Evolutionary conservation across 2,113 vertebrate species (phyloP), one percentile per base, ranked within the genome.

Genomic region (Bufo bufo): DNA sequence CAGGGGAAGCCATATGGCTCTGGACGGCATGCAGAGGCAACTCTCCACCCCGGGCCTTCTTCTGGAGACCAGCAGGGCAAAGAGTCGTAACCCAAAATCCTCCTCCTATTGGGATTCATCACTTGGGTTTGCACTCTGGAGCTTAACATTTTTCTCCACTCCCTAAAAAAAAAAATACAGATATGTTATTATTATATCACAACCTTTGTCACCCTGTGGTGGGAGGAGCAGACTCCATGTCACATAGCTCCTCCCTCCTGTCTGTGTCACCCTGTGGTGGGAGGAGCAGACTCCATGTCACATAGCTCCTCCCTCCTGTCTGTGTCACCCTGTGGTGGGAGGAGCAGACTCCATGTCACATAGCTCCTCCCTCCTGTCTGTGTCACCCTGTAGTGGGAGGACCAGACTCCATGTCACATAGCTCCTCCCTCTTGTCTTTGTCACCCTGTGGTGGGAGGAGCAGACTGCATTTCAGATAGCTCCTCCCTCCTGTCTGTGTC

Each of bases 21-120:
- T 69, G 87, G 72, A 83, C 87, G 87, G 87, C 87, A 84, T 69
- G 61, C 87, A 84, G n/a, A 52, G 80, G 47, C 72, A 63, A 81
- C 17, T 4, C 49, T 77, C 63, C 82, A 17, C 82, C 65, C 47
- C 0, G 20, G 23, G 10, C 65, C 33, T 77, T 19, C 9, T 23
- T 33, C 13, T 23, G 47, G 52, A 66, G 47, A 66, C 3, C 80
- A 82, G 33, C n/a, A 11, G 49, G 47, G 82, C 43, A 59, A 16
- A 45, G 54, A 23, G 13, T 56, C n/a, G 23, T 3, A 54, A 88
- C 87, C 82, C 81, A 69, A 84, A 82, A 78, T 69, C 79, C 69
- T 88, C 80, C 87, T 83, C 6, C 33, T 84, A 88, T 14, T 88
- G 82, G 71, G 81, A 78, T 88, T 84, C 81, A 84, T 77, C 58